Base-by-base conservation (phyloP, 1,140 invertebrate genomes). In the Eueides isabella region DNA sequence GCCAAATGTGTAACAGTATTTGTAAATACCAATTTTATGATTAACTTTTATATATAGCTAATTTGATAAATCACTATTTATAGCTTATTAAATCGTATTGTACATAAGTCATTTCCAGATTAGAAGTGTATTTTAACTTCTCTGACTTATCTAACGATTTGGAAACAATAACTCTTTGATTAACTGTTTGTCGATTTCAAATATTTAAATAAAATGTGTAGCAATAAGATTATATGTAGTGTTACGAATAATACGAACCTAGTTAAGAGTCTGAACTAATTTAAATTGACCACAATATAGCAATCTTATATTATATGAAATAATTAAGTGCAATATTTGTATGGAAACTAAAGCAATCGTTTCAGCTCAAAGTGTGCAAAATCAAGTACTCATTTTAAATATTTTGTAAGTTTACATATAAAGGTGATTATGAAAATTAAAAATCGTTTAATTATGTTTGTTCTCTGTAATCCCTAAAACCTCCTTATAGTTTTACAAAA, bases 351-450 rank as follows among this genome's bases (percentile, higher is more conserved):
- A 76, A 78, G 72, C 72, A 80, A 76, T 78, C 41, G 69, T 61
- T 78, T 77, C 72, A 80, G 79, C 83, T 85, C 84, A 88, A 83
- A 74, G 72, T 84, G 80, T 89, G 88, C 84, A 83, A 88, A 85
- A 83, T 72, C 76, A 73, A 72, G 82, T 76, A 84, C 72, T 74
- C 67, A 84, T 83, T 84, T 85, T 83, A 76, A 79, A 85, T 85
- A 85, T 88, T 87, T 88, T 87, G 81, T 88, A 90, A 88, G 82
- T 87, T 88, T 85, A 86, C 82, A 85, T 85, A 84, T 81, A 77
- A 79, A 85, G 79, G 75, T 86, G 81, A 78, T 70, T 77, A 79
- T 79, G 30, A 81, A 83, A 84, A 86, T 80, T 77, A 83, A 81
- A 85, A 85, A 84, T 84, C 72, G 79, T 84, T 86, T 89, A 55